These are phyloP conservation scores for Physella acuta DNA, from an alignment of 1,140 invertebrate species.

Conservation along the genomic window DNA sequence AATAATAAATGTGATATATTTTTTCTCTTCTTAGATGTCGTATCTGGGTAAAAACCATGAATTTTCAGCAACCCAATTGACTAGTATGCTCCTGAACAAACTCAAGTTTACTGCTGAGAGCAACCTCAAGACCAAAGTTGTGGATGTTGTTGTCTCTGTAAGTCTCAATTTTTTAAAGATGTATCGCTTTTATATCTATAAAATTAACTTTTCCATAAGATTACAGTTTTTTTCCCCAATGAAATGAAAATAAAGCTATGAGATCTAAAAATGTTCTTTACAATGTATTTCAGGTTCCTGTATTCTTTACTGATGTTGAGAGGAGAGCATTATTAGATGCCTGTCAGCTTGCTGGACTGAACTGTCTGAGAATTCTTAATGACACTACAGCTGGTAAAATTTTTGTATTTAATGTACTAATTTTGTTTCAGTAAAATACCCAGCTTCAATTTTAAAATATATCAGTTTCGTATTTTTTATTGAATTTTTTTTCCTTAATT, in stretches of 20 bases:
- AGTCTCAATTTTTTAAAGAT: too few relatives aligned
- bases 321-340: constrained; percentile 87
- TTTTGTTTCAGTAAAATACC: too few relatives aligned
- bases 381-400: constrained; percentile 81
- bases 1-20: too few relatives aligned
- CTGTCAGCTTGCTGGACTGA: constrained; percentile 77
- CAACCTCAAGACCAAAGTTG: constrained; percentile 83
- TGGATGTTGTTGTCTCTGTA: constrained; percentile 95
- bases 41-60: constrained; percentile 83
- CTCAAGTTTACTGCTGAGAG: constrained; percentile 87
- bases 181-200: too few relatives aligned
- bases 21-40: constrained; percentile 67
- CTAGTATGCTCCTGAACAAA: constrained; percentile 96
- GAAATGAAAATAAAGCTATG: too few relatives aligned
- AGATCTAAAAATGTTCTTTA: too few relatives aligned
- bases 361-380: constrained; percentile 92
- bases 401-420: too few relatives aligned
- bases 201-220: too few relatives aligned
- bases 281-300: constrained; percentile 81
- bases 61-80: constrained; percentile 93
- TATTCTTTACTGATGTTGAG: constrained; percentile 92
- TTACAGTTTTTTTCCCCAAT: too few relatives aligned
- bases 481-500: background rate
- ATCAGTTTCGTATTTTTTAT: background rate
- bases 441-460: background rate